Percentiles rank a stretch among this genome's conserved stretches.
phyloP scores from a whole-genome alignment of 1,140 invertebrate species.

The Zaprionus capensis region DNA sequence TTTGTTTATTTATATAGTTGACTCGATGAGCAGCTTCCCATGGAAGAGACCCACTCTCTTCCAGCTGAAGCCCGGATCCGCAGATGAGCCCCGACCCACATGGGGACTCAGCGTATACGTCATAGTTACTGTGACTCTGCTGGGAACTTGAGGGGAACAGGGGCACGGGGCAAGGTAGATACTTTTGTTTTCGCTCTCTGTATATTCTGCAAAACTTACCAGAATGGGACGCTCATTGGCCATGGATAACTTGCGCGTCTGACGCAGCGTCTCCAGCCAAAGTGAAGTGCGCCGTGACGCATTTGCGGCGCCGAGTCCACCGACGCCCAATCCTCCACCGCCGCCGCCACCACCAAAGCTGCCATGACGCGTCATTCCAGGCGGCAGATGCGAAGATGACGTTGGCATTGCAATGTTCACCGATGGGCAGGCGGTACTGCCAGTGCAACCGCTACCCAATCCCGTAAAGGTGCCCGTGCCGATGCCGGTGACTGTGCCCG shows the following conservation, averaged over 20 bases:
- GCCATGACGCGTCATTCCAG: constrained; percentile 62
- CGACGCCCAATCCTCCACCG: not conserved
- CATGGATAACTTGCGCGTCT: constrained; percentile 72
- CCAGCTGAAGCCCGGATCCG: constrained; percentile 6
- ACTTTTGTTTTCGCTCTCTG: constrained; percentile 13
- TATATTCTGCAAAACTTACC: constrained; percentile 52
- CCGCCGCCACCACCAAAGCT: constrained; percentile 56
- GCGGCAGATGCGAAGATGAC: constrained; percentile 39
- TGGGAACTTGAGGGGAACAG: not conserved
- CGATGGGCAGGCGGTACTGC: constrained; percentile 15
- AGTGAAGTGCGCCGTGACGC: constrained; percentile 70
- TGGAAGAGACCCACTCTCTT: constrained; percentile 6
- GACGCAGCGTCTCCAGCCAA: constrained; percentile 71
- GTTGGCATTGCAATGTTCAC: constrained; percentile 45
- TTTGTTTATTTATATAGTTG: constrained; percentile 77
- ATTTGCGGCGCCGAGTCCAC: constrained; percentile 54
- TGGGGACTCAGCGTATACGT: not conserved
- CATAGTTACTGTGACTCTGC: constrained; percentile 7
- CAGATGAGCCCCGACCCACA: not conserved
- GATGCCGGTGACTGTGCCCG: not conserved
- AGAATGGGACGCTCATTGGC: constrained; percentile 67
- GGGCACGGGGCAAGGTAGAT: not conserved
- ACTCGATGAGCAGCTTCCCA: constrained; percentile 34
- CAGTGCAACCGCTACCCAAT: not conserved
- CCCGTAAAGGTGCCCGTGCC: not conserved